Evolutionary conservation across 2,888 invertebrate genomes (phyloP).

Genomic region (Nymphalis urticae): DNA sequence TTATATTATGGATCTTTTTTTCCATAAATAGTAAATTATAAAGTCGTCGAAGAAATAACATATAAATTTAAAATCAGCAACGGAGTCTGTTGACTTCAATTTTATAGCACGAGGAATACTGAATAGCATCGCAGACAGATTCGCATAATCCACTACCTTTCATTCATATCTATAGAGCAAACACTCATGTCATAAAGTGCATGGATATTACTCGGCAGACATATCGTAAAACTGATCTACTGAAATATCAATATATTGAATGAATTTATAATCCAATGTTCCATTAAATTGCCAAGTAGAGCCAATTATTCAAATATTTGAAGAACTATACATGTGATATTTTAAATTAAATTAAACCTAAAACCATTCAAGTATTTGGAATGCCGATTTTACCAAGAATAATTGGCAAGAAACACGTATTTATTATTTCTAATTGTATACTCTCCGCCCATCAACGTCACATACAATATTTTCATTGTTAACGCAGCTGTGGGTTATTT

Average conservation of each 20-base stretch:
- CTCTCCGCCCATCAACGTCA: too few species aligned
- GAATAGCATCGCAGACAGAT: constrained; percentile 22
- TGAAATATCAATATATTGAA: constrained; percentile 36
- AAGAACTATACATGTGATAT: background rate
- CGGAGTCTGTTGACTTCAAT: constrained; percentile 56
- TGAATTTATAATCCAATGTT: constrained; percentile 32
- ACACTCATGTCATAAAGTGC: constrained; percentile 34
- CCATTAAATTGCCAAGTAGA: constrained; percentile 7
- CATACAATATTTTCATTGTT: too few species aligned
- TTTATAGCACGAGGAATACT: constrained; percentile 25
- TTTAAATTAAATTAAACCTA: too few species aligned
- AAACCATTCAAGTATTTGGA: too few species aligned
- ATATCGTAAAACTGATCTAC: constrained; percentile 36
- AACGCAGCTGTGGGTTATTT: too few species aligned
- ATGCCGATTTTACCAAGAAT: too few species aligned
- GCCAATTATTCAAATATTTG: background rate
- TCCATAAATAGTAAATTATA: background rate
- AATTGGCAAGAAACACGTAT: too few species aligned
- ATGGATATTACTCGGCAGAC: constrained; percentile 27
- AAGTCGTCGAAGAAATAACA: background rate
- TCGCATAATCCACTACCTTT: constrained; percentile 22
- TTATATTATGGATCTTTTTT: too few species aligned
- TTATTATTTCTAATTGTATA: too few species aligned
- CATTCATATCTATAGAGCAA: constrained; percentile 27
- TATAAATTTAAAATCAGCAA: background rate